These are phyloP conservation scores for Drosophila albomicans DNA, from an alignment of 1,140 invertebrate species.

Conservation along the genomic window DNA sequence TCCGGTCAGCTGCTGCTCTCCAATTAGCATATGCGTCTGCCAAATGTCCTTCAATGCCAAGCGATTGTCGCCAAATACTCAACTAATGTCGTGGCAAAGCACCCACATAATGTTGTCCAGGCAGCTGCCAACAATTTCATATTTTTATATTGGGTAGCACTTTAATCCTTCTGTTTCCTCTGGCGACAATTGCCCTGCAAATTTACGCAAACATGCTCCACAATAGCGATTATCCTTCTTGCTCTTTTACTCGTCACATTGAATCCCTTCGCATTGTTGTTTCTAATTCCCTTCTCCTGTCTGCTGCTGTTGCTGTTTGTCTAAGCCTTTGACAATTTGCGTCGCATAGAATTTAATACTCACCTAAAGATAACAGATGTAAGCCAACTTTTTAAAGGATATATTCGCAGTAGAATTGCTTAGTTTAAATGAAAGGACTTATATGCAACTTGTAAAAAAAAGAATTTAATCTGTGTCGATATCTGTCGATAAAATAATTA, in stretches of 20 bases:
- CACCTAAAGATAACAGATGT: background rate
- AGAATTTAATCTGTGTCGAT: too few species aligned
- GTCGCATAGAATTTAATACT: conserved; percentile 11
- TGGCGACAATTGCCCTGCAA: conserved; percentile 51
- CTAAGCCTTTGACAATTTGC: conserved; percentile 57
- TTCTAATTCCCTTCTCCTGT: conserved; percentile 24
- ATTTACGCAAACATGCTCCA: conserved; percentile 51
- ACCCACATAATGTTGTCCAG: conserved; percentile 43
- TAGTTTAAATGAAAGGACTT: too few species aligned
- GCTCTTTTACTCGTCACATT: conserved; percentile 22
- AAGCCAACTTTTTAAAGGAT: background rate
- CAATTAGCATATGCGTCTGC: conserved; percentile 53
- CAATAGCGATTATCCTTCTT: conserved; percentile 59
- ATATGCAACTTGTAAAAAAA: too few species aligned
- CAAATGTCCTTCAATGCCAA: conserved; percentile 11
- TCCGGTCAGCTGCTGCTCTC: conserved; percentile 24
- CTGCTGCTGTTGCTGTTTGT: conserved; percentile 25
- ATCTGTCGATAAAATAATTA: too few species aligned
- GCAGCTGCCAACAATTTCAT: conserved; percentile 34
- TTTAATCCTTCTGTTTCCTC: conserved; percentile 35
- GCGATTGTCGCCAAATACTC: background rate
- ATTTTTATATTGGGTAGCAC: conserved; percentile 7
- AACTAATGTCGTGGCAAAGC: conserved; percentile 32
- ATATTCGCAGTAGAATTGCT: background rate
- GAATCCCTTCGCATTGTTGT: conserved; percentile 53